Evolutionary conservation across 2,888 invertebrate species (phyloP).

Genomic region (Platypus cylindrus): DNA sequence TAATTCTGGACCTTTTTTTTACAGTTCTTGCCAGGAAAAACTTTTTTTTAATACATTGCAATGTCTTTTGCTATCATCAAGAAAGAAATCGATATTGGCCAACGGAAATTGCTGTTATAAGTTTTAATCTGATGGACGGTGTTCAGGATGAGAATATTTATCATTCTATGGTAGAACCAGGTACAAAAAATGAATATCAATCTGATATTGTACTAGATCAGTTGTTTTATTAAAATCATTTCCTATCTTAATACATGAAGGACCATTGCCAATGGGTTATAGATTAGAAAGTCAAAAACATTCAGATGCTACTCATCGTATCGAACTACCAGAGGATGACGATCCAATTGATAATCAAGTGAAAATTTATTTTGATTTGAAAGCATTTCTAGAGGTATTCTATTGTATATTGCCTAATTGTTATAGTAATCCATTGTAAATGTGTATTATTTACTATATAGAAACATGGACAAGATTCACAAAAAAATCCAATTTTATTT

Average conservation of each 20-base stretch:
- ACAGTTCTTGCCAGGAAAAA: constrained; percentile 17
- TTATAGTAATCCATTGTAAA: background rate
- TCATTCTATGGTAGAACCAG: constrained; percentile 21
- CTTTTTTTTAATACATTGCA: constrained; percentile 24
- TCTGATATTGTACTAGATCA: too few species aligned
- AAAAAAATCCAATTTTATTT: constrained; percentile 19
- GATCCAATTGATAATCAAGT: constrained; percentile 26
- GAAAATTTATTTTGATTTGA: constrained; percentile 32
- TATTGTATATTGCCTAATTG: constrained; percentile 1
- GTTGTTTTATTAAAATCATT: too few species aligned
- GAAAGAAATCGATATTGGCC: constrained; percentile 17
- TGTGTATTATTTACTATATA: too few species aligned
- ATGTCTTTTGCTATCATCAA: constrained; percentile 19
- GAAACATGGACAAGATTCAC: constrained; percentile 2
- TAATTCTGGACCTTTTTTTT: constrained; percentile 5
- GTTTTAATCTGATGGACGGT: constrained; percentile 23
- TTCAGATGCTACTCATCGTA: constrained; percentile 35
- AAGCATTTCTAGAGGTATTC: constrained; percentile 29
- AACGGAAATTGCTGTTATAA: constrained; percentile 22
- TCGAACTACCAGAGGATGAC: constrained; percentile 34
- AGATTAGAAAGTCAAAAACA: constrained; percentile 33
- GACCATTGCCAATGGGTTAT: constrained; percentile 34
- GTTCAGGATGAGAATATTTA: constrained; percentile 20
- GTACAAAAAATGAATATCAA: too few species aligned
- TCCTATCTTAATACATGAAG: too few species aligned